Conservation (phyloP, 2,888 invertebrate genomes). For the Nasonovia ribisnigri region DNA sequence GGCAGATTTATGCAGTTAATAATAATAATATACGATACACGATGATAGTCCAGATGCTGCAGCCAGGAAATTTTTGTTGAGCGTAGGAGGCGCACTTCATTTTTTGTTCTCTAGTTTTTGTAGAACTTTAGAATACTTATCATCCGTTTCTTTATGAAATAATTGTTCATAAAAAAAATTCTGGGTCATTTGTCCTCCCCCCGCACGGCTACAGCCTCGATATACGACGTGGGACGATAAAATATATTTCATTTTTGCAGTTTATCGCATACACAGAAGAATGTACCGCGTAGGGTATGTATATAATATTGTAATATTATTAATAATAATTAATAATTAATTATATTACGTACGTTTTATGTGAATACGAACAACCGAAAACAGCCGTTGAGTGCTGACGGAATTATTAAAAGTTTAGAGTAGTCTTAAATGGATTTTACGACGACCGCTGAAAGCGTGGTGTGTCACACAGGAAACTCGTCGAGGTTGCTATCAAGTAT, state of each 20-base stretch:
- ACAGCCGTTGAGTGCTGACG: background rate
- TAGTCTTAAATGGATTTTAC: background rate
- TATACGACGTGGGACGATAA: background rate
- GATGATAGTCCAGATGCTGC: no score
- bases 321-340: no score
- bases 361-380: background rate
- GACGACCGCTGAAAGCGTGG: background rate
- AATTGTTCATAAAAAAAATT: no score
- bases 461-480: background rate
- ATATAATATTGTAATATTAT: background rate
- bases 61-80: no score
- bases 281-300: no score
- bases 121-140: no score
- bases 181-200: no score
- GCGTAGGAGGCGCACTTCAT: no score
- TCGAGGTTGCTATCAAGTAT: background rate
- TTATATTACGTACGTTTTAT: background rate
- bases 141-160: no score
- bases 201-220: background rate
- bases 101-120: no score
- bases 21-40: background rate
- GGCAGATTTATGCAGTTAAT: background rate
- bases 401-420: conserved; percentile 15
- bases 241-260: background rate
- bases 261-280: background rate